phyloP scores from a whole-genome alignment of 2,797 vertebrate genomes.

The Coccyzus lansbergi region DNA sequence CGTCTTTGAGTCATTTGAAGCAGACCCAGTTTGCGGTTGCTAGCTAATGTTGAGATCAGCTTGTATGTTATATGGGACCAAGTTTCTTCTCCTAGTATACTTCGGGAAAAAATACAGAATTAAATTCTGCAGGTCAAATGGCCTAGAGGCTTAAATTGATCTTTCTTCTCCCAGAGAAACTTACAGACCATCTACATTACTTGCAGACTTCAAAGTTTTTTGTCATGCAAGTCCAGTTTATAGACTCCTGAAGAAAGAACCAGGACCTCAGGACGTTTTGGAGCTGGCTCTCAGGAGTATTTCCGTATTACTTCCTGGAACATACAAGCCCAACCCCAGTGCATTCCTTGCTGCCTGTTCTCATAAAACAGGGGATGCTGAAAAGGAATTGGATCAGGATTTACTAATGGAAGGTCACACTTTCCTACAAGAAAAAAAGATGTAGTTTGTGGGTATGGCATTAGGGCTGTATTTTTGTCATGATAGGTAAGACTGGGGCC shows the following conservation, averaged over 20 bases:
- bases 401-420: neutral
- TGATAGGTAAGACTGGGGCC: neutral
- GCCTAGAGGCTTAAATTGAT: neutral
- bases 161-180: neutral
- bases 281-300: neutral
- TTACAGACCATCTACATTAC: neutral
- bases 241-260: neutral
- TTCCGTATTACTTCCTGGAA: neutral
- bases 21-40: neutral
- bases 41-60: neutral
- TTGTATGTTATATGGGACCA: neutral
- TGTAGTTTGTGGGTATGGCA: rapidly evolving
- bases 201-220: neutral
- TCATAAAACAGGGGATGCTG: neutral
- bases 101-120: neutral
- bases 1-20: neutral
- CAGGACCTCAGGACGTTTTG: neutral
- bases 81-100: neutral
- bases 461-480: neutral
- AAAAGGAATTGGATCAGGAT: neutral
- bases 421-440: neutral
- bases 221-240: neutral
- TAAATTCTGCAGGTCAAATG: neutral
- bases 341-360: neutral
- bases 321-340: neutral